These are phyloP conservation scores for Nyctibius bracteatus DNA, from an alignment of 2,113 vertebrate species.

Conservation along the genomic window DNA sequence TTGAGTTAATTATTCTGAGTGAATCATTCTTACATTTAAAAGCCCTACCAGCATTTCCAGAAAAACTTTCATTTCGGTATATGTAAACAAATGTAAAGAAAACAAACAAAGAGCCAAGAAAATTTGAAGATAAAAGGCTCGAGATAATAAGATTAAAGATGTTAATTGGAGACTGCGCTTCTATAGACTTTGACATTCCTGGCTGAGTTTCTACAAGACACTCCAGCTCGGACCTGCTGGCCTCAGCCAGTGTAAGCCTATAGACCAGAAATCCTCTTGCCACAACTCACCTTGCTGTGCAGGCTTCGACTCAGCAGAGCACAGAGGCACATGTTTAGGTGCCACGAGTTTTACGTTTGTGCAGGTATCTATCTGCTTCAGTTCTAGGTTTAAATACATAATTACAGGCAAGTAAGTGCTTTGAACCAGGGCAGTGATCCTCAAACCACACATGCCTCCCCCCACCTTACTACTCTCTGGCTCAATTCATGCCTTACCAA, in stretches of 20 bases:
- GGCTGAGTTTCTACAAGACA: neutral
- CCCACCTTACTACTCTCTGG: neutral
- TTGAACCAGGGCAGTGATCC: neutral
- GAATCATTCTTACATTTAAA: conserved; percentile 38
- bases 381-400: neutral
- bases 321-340: neutral
- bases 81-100: conserved; percentile 46
- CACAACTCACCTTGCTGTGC: neutral
- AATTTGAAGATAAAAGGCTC: conserved; percentile 47
- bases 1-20: conserved; percentile 44
- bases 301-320: neutral
- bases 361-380: neutral
- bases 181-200: neutral
- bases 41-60: conserved; percentile 54
- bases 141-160: conserved; percentile 44
- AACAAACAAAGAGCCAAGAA: conserved; percentile 48
- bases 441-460: accelerated
- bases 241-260: neutral
- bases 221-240: neutral
- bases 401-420: neutral
- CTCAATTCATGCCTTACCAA: neutral
- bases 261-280: neutral
- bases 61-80: neutral
- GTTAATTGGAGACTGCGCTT: neutral
- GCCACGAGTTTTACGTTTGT: neutral